A percentile compares a stretch with the other conserved stretches of the same genome.
Conservation (phyloP, 1,140 invertebrate species). For the Chironomus tepperi region DNA sequence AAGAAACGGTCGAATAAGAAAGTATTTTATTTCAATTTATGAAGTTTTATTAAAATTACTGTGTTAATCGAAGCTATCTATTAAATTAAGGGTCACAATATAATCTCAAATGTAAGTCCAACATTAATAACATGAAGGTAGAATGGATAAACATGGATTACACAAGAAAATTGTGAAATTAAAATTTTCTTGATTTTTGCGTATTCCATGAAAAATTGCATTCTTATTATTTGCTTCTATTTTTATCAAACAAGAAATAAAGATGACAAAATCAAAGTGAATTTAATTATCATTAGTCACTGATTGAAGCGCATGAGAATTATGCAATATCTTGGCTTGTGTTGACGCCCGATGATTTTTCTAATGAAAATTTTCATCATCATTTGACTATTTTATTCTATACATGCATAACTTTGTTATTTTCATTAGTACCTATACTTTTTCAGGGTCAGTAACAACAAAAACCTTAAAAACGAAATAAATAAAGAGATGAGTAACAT, state of each 20-base stretch:
- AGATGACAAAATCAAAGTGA: not conserved
- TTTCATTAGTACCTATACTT: not conserved
- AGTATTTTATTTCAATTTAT: too few relatives aligned
- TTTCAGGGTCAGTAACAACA: not conserved
- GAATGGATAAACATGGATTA: not conserved
- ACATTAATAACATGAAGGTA: too few relatives aligned
- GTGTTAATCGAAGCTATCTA: too few relatives aligned
- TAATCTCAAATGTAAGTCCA: too few relatives aligned
- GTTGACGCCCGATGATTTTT: not conserved
- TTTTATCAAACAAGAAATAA: not conserved
- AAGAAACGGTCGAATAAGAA: not conserved
- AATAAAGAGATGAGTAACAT: conserved; percentile 48
- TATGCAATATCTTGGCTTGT: not conserved
- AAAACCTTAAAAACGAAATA: not conserved
- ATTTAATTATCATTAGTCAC: not conserved
- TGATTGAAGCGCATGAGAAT: not conserved
- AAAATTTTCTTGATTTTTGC: not conserved
- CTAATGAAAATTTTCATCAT: too few relatives aligned
- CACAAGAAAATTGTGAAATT: not conserved
- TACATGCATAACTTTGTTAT: too few relatives aligned
- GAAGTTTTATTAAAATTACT: too few relatives aligned
- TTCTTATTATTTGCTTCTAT: conserved; percentile 4
- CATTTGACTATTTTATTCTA: too few relatives aligned
- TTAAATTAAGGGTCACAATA: too few relatives aligned
- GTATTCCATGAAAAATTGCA: not conserved